Conservation (phyloP, 2,888 invertebrate genomes). For the Diplazon laetatorius region DNA sequence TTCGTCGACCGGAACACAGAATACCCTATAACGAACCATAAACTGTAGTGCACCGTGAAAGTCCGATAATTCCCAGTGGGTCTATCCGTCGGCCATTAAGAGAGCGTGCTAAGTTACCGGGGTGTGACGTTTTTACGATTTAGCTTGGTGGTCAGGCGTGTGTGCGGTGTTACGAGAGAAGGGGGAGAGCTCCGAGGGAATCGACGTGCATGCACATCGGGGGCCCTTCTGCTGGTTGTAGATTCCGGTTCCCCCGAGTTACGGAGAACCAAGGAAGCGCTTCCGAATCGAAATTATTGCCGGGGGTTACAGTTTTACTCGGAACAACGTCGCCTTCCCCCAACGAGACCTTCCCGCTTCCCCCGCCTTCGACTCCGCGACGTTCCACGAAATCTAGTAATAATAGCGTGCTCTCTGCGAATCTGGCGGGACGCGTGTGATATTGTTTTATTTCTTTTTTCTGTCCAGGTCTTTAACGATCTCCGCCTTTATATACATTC, state of each 20-base stretch:
- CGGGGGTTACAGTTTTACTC: slow-evolving; percentile 66
- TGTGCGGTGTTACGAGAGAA: slow-evolving; percentile 26
- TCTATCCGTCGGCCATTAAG: slow-evolving; percentile 64
- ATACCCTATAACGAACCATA: slow-evolving; percentile 43
- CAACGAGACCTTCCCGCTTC: slow-evolving; percentile 24
- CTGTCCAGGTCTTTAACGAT: slow-evolving; percentile 48
- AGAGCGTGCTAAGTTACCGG: slow-evolving; percentile 68
- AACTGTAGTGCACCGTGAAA: slow-evolving; percentile 32
- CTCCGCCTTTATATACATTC: slow-evolving; percentile 45
- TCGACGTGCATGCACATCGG: slow-evolving; percentile 45
- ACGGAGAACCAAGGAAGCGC: slow-evolving; percentile 64
- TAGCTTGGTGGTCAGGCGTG: slow-evolving; percentile 62
- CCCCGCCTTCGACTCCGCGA: slow-evolving; percentile 20
- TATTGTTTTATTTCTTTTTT: slow-evolving; percentile 31
- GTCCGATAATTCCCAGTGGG: slow-evolving; percentile 69
- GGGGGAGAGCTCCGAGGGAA: slow-evolving; percentile 47
- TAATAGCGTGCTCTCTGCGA: slow-evolving; percentile 56
- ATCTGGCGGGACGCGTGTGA: slow-evolving; percentile 3
- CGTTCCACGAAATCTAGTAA: slow-evolving; percentile 65
- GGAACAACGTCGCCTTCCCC: slow-evolving; percentile 61
- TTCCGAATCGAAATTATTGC: slow-evolving; percentile 69
- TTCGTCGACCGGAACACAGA: slow-evolving; percentile 18
- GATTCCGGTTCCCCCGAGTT: slow-evolving; percentile 61
- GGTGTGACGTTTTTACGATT: slow-evolving; percentile 73
- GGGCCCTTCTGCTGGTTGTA: slow-evolving; percentile 49